Percentiles rank a stretch among this genome's conserved stretches.
Conservation (phyloP, 2,888 invertebrate genomes). For the Hedya salicella region DNA sequence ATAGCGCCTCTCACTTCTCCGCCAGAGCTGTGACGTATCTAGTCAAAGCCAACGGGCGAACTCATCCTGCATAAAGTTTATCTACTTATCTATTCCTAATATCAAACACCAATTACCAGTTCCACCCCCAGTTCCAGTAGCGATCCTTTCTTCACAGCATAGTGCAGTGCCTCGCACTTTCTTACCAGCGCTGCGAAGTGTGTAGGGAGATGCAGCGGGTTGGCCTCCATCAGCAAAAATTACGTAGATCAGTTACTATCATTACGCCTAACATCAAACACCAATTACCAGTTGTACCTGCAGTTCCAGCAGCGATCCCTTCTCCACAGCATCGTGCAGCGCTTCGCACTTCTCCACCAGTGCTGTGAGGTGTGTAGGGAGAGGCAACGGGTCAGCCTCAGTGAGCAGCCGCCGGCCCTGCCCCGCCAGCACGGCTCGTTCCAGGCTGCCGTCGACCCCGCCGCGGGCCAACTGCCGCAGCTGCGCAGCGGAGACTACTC, state of each 20-base stretch:
- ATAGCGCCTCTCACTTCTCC: constrained; percentile 90
- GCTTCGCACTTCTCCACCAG: constrained; percentile 91
- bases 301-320: constrained; percentile 88
- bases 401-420: constrained; percentile 73
- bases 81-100: too few relatives aligned
- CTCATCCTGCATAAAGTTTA: too few relatives aligned
- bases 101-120: constrained; percentile 52
- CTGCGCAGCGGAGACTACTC: constrained; percentile 66
- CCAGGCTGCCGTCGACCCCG: constrained; percentile 72
- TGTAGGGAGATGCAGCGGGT: constrained; percentile 62
- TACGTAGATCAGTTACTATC: too few relatives aligned
- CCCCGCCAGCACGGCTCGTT: constrained; percentile 76
- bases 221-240: constrained; percentile 63
- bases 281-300: constrained; percentile 76
- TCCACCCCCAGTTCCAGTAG: constrained; percentile 87
- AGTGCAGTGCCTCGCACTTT: constrained; percentile 91
- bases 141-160: constrained; percentile 90
- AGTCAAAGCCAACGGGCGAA: constrained; percentile 41
- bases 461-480: constrained; percentile 74
- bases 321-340: constrained; percentile 90
- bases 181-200: constrained; percentile 87
- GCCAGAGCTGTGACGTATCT: constrained; percentile 86
- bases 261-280: not conserved
- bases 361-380: constrained; percentile 78
- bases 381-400: constrained; percentile 65